Conservation (phyloP, 2,113 vertebrate genomes). For the Mesocricetus auratus region DNA sequence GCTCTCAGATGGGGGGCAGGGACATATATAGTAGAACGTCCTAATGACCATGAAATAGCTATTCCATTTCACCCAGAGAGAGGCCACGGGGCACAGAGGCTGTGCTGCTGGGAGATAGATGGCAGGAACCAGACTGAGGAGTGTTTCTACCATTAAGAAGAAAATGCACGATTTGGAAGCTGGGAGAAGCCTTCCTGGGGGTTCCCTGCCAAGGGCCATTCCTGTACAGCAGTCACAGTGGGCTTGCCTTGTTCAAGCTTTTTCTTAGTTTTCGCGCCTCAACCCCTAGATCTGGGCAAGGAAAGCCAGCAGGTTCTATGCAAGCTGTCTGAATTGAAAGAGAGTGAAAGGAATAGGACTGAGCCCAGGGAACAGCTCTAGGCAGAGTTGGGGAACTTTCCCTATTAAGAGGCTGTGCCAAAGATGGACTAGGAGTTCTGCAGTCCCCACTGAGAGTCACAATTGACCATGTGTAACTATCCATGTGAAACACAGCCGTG, state of each 20-base stretch:
- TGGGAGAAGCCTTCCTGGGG: too few relatives aligned
- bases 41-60: neutral
- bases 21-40: neutral
- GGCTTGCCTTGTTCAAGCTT: neutral
- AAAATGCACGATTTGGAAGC: neutral
- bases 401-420: neutral
- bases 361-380: fast-evolving
- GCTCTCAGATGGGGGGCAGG: neutral
- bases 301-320: neutral
- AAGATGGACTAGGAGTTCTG: neutral
- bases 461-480: neutral
- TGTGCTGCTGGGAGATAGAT: neutral
- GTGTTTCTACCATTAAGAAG: neutral
- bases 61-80: neutral
- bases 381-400: neutral
- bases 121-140: neutral
- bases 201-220: neutral
- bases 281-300: neutral
- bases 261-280: neutral
- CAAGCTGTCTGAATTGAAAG: neutral
- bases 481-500: neutral
- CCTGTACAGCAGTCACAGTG: neutral
- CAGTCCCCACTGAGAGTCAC: neutral
- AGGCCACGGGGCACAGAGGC: neutral
- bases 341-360: neutral